Evolutionary conservation across 1,140 invertebrate species (phyloP).

Genomic region (Ruditapes philippinarum): DNA sequence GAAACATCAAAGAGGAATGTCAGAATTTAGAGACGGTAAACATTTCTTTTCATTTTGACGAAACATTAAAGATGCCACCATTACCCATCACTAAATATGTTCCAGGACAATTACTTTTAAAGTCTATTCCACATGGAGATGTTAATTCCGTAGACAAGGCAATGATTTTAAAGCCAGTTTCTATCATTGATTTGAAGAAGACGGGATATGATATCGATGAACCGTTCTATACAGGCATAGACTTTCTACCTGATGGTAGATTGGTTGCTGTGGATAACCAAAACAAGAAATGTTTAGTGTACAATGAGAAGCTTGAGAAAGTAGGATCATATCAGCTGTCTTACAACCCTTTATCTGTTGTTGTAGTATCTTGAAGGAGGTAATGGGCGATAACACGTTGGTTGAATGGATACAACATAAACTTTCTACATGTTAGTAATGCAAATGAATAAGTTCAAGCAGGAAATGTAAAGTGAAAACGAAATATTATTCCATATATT

Average conservation of each 20-base stretch:
- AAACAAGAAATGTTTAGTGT: neutral
- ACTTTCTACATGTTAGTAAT: neutral
- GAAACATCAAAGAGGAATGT: neutral
- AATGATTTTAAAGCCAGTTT: too few relatives aligned
- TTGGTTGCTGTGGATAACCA: slow-evolving; percentile 23
- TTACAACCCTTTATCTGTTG: neutral
- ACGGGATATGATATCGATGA: neutral
- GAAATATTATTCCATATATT: neutral
- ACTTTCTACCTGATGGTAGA: slow-evolving; percentile 23
- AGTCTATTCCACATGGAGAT: neutral
- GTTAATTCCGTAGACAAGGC: neutral
- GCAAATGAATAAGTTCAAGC: neutral
- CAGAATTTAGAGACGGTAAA: neutral
- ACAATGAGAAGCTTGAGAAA: neutral
- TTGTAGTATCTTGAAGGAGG: slow-evolving; percentile 5
- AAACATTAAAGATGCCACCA: neutral
- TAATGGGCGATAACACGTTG: neutral
- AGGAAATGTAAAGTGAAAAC: neutral
- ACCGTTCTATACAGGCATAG: neutral
- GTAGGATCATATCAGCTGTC: neutral
- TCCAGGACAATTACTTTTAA: neutral
- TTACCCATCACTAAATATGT: neutral
- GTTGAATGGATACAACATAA: neutral
- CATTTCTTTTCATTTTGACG: neutral
- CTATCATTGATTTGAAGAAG: neutral